Evolutionary conservation across 2,113 vertebrate genomes (phyloP), one percentile per base, ranked within the genome.

Genomic region (Butastur rufipennis): DNA sequence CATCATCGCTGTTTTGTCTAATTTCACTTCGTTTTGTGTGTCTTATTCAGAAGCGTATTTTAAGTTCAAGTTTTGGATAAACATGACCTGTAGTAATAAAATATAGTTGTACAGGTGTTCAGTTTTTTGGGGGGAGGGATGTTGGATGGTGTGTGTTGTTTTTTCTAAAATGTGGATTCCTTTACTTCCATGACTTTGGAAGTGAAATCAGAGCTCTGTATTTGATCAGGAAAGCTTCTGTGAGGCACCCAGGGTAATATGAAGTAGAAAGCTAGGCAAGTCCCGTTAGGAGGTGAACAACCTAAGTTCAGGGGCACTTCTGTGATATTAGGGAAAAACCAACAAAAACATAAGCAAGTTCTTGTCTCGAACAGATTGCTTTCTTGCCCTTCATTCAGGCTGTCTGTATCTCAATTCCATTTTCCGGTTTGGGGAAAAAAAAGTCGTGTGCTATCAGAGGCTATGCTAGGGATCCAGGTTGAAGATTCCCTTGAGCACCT

Each of bases 361-460:
- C 58, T 88, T 75, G 58, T 73, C 45, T 93, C 1, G 12, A 59
- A 40, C 70, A 52, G 29, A 32, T 56, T 87, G 14, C 32, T 86
- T 80, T 18, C 40, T 43, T 86, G 53, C 40, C 72, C 32, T 88
- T 72, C 43, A 63, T 73, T 89, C 47, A 45, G 52, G 20, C 65
- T 71, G 10, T 43, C 31, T 48, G 6, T 53, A 50, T 82, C 42
- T 94, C 48, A 36, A 1, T 74, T 75, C 42, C 43, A 34, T 85
- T 83, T 88, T 87, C 31, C 34, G n/a, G 7, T 88, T 79, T 56
- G 52, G 45, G 62, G 52, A 11, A 22, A 50, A 81, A 81, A 71
- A 67, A 29, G 32, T 22, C 0, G 0, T 38, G 55, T 3, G 1
- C 14, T 68, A 1, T 65, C 56, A 31, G 42, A 42, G 45, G 7